A percentile compares a stretch with the other conserved stretches of the same genome.
Evolutionary conservation across 2,888 invertebrate species (phyloP).

Genomic region (Sinopyrophorus schimmeli): DNA sequence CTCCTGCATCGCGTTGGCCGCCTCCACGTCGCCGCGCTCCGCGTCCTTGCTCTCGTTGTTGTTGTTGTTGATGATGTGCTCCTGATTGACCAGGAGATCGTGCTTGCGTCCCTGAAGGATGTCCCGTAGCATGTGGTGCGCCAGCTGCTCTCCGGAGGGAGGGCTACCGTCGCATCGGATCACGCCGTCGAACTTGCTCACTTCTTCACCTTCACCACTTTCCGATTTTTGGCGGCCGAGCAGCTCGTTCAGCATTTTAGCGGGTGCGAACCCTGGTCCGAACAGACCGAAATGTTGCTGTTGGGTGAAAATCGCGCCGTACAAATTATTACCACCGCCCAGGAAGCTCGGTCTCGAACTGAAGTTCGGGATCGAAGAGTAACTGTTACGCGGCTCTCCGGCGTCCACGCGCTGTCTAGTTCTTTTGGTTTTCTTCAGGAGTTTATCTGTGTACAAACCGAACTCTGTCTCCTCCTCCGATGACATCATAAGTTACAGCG

Average conservation of each 20-base stretch:
- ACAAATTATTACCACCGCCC: slow-evolving; percentile 73
- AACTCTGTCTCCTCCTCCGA: slow-evolving; percentile 94
- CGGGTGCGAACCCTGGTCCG: slow-evolving; percentile 82
- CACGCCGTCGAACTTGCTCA: slow-evolving; percentile 52
- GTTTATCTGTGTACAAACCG: slow-evolving; percentile 91
- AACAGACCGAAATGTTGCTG: slow-evolving; percentile 82
- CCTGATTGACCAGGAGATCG: slow-evolving; percentile 66
- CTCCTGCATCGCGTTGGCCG: slow-evolving; percentile 57
- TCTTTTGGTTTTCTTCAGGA: slow-evolving; percentile 91
- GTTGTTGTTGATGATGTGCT: slow-evolving; percentile 57
- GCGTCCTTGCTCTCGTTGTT: slow-evolving; percentile 55
- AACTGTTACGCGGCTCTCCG: slow-evolving; percentile 92
- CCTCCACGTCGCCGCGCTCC: slow-evolving; percentile 40
- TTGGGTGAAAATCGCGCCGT: slow-evolving; percentile 83
- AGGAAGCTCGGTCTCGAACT: slow-evolving; percentile 70
- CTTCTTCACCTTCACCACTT: slow-evolving; percentile 55
- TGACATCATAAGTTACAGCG: slow-evolving; percentile 91
- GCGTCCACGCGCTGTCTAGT: slow-evolving; percentile 96
- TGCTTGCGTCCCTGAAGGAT: slow-evolving; percentile 89
- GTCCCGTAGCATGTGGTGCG: slow-evolving; percentile 87
- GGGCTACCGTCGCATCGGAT: slow-evolving; percentile 62
- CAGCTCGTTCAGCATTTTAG: slow-evolving; percentile 90
- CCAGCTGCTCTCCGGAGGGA: slow-evolving; percentile 60
- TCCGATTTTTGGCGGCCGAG: slow-evolving; percentile 71
- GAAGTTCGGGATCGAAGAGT: slow-evolving; percentile 78